Conservation (phyloP, 2,888 invertebrate species). For the Halictus ligatus region DNA sequence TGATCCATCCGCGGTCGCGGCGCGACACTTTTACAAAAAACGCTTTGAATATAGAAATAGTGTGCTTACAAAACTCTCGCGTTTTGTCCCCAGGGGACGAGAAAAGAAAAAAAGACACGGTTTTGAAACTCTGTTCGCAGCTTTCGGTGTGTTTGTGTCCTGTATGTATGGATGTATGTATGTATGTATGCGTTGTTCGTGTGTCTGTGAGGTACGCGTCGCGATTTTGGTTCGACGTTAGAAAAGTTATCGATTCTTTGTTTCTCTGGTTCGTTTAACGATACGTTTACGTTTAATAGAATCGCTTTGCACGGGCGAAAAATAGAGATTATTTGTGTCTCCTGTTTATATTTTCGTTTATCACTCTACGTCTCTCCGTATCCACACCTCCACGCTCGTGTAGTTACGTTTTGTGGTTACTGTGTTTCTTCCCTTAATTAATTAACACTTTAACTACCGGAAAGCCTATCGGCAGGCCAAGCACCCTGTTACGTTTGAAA, state of each 20-base stretch:
- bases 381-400: conserved; percentile 20
- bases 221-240: conserved; percentile 45
- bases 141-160: conserved; percentile 27
- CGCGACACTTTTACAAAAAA: conserved; percentile 52
- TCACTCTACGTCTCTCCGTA: conserved; percentile 28
- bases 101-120: conserved; percentile 37
- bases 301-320: conserved; percentile 74
- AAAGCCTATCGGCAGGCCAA: background rate
- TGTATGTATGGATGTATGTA: background rate
- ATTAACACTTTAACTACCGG: conserved; percentile 11
- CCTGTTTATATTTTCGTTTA: conserved; percentile 24
- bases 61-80: conserved; percentile 63
- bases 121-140: conserved; percentile 37
- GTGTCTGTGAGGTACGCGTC: background rate
- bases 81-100: conserved; percentile 44
- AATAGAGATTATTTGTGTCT: conserved; percentile 73
- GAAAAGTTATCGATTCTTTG: conserved; percentile 76
- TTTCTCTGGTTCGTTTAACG: conserved; percentile 49
- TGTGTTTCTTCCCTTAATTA: background rate
- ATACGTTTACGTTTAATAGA: conserved; percentile 64
- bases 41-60: conserved; percentile 63
- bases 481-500: background rate
- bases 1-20: conserved; percentile 57
- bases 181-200: background rate
- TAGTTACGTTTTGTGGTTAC: background rate